These are phyloP conservation scores for Pristiophorus japonicus DNA, from an alignment of 2,113 vertebrate genomes.

Conservation along the genomic window DNA sequence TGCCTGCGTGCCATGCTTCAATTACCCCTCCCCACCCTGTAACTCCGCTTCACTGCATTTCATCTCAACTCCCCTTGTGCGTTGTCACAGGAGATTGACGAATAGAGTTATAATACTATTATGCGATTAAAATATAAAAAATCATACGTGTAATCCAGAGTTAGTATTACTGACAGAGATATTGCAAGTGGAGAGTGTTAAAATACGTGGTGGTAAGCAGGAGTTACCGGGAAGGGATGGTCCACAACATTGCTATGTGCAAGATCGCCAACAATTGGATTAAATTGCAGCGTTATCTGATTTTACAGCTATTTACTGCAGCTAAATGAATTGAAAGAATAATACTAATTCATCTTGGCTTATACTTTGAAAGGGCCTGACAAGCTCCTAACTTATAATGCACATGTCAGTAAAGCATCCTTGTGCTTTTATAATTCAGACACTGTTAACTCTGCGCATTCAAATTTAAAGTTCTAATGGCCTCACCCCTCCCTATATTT, in stretches of 20 bases:
- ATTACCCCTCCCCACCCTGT: not conserved
- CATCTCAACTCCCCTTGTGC: not conserved
- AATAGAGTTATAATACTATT: not conserved
- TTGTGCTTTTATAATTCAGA: not conserved
- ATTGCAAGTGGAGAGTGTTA: not conserved
- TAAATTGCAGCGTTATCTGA: conserved; percentile 31
- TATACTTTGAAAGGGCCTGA: conserved; percentile 15
- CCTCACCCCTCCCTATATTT: not conserved
- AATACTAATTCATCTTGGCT: conserved; percentile 20
- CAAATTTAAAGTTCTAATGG: not conserved
- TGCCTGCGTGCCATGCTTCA: not conserved
- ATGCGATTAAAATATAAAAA: not conserved
- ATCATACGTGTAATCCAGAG: not conserved
- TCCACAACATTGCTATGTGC: not conserved
- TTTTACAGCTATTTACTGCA: conserved; percentile 21
- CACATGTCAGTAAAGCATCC: not conserved
- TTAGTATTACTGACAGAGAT: not conserved
- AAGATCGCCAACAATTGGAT: conserved; percentile 2
- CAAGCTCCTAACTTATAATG: not conserved
- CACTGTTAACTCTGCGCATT: not conserved
- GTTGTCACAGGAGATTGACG: not conserved
- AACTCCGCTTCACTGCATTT: not conserved
- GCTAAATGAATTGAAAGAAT: conserved; percentile 35
- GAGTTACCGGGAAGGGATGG: not conserved
- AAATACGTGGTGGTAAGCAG: not conserved